Conservation (phyloP, 2,113 vertebrate genomes). For the Meriones unguiculatus region DNA sequence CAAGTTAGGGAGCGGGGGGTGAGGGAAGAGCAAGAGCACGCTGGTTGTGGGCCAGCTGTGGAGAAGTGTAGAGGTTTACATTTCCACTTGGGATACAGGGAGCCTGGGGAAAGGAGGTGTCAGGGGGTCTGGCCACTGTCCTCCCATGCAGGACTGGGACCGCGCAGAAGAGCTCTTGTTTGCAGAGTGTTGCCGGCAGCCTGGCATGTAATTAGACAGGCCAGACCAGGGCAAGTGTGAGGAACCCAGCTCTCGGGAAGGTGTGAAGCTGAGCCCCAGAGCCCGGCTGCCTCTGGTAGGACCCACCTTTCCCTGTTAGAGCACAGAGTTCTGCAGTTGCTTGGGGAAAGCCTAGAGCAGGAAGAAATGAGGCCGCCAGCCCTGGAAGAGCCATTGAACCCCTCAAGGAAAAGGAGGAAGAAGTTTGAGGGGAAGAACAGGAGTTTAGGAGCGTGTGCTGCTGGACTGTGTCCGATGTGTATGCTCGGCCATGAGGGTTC, state of each 20-base stretch:
- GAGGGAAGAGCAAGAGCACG: not conserved
- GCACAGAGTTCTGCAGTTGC: not conserved
- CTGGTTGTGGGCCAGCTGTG: not conserved
- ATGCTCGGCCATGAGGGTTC: not conserved
- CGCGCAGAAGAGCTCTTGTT: not conserved
- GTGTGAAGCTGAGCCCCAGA: not conserved
- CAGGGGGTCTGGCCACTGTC: not conserved
- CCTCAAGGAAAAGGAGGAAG: not conserved
- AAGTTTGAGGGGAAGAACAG: not conserved
- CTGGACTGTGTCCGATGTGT: not conserved
- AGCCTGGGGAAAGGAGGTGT: not conserved
- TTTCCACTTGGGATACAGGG: not conserved
- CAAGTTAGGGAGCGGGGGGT: too few species aligned
- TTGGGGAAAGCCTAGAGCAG: not conserved
- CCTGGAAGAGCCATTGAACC: not conserved
- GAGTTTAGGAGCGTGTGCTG: not conserved
- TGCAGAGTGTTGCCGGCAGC: not conserved
- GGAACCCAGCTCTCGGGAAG: not conserved
- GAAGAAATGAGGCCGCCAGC: not conserved
- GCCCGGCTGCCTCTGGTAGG: not conserved
- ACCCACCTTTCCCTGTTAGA: too few species aligned
- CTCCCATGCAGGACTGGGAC: not conserved
- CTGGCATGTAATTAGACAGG: too few species aligned
- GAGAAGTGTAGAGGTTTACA: not conserved
- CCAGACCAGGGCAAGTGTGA: too few species aligned